Conservation (phyloP, 1,140 invertebrate species). For the Magallana ariakensis region DNA sequence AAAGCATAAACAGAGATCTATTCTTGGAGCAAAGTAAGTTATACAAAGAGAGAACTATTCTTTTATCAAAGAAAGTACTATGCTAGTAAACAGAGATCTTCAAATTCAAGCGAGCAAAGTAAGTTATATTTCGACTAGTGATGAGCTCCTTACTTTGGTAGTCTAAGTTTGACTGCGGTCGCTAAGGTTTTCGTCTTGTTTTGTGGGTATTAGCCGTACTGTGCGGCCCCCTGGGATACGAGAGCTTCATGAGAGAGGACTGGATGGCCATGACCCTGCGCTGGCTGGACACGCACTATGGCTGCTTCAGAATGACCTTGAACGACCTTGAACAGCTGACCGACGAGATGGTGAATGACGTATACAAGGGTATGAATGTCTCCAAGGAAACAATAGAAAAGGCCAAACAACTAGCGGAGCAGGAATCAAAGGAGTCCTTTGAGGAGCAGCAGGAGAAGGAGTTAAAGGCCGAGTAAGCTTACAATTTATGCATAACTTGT, state of each 20-base stretch:
- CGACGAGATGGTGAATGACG: neutral
- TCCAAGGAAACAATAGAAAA: neutral
- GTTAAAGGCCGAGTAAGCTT: slow-evolving; percentile 39
- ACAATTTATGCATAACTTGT: neutral
- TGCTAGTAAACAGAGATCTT: slow-evolving; percentile 47
- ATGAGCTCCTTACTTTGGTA: no score
- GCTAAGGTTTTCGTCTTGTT: no score
- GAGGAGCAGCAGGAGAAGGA: slow-evolving; percentile 38
- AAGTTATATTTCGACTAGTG: neutral
- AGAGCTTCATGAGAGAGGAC: slow-evolving; percentile 59
- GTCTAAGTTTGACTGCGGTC: no score
- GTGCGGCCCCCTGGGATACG: slow-evolving; percentile 61
- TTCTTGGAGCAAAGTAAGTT: slow-evolving; percentile 54
- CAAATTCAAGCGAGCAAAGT: slow-evolving; percentile 54
- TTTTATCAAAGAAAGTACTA: slow-evolving; percentile 45
- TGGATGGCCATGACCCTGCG: slow-evolving; percentile 61
- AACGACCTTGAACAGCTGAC: slow-evolving; percentile 18
- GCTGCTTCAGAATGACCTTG: slow-evolving; percentile 59
- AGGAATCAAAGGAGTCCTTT: slow-evolving; percentile 6
- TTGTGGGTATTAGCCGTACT: slow-evolving; percentile 50
- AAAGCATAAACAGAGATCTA: slow-evolving; percentile 38
- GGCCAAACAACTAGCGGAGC: neutral
- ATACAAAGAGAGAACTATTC: slow-evolving; percentile 45
- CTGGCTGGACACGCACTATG: slow-evolving; percentile 59
- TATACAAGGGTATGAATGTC: neutral